A percentile compares a stretch with the other conserved stretches of the same genome.
phyloP scores from a whole-genome alignment of 2,797 vertebrate genomes.

The Galaxias olidus region DNA sequence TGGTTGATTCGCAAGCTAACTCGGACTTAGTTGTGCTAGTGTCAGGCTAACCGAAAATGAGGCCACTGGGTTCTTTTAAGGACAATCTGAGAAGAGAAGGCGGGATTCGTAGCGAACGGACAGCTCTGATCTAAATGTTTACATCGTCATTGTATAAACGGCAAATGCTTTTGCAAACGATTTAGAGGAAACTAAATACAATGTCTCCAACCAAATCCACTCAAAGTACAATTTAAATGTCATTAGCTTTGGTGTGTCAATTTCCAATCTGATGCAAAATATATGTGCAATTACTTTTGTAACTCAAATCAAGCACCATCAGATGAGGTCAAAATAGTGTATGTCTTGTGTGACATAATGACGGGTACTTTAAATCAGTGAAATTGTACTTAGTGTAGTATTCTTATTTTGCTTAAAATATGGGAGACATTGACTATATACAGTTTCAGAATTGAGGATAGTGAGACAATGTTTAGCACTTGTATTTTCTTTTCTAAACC shows the following conservation, averaged over 20 bases:
- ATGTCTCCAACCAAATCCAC: no score
- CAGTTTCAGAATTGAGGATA: no score
- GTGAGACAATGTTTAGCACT: no score
- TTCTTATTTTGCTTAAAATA: no score
- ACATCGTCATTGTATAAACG: not conserved
- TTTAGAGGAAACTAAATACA: not conserved
- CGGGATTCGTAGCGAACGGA: not conserved
- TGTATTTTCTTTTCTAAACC: no score
- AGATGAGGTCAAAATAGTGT: not conserved
- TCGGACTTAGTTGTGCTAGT: conserved; percentile 15
- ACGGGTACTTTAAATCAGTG: not conserved
- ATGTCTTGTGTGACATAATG: not conserved
- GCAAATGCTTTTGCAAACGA: not conserved
- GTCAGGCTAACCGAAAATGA: conserved; percentile 34
- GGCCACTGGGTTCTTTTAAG: not conserved
- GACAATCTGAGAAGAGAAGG: not conserved
- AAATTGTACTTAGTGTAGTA: not conserved
- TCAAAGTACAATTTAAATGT: no score
- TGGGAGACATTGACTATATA: no score
- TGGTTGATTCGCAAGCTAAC: no score
- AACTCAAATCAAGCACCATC: no score
- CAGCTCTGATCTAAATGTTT: not conserved
- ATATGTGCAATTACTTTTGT: no score
- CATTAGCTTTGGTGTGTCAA: no score
- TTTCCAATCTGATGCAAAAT: no score